Conservation (phyloP, 2,113 vertebrate genomes). For the Salvelinus sp. region DNA sequence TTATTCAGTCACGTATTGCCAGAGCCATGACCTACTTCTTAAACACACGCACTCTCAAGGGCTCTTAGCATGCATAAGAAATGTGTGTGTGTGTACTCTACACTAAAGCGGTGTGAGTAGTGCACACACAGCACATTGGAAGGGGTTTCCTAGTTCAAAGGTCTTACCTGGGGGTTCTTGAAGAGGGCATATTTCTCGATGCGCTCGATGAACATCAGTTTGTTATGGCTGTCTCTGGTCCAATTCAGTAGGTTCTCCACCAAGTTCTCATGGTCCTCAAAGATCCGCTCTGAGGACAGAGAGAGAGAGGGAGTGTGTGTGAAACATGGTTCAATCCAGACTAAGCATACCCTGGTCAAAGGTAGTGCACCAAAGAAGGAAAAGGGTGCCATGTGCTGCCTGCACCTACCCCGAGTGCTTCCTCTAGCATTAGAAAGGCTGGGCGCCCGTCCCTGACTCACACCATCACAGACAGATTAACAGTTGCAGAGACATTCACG, state of each 20-base stretch:
- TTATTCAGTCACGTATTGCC: constrained; percentile 59
- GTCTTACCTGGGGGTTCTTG: constrained; percentile 92
- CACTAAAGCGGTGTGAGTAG: neutral
- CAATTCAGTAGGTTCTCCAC: constrained; percentile 98
- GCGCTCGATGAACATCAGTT: constrained; percentile 94
- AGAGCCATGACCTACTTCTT: constrained; percentile 64
- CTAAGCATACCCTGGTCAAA: neutral
- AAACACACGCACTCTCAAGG: neutral
- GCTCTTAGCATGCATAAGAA: constrained; percentile 45
- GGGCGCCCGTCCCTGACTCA: no score
- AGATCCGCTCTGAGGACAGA: constrained; percentile 85
- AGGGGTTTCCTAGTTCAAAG: neutral
- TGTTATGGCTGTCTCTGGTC: constrained; percentile 98
- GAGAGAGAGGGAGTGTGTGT: neutral
- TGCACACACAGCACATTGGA: neutral
- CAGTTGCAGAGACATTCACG: no score
- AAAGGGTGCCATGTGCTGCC: neutral
- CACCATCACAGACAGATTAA: no score
- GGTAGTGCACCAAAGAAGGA: neutral
- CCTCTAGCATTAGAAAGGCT: no score
- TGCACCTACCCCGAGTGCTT: no score
- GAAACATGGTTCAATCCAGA: neutral
- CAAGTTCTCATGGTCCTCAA: constrained; percentile 98
- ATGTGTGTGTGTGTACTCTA: constrained; percentile 29
- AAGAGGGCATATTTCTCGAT: constrained; percentile 98